These are phyloP conservation scores for Melanocharis versteri DNA, from an alignment of 2,113 vertebrate genomes.

Conservation along the genomic window DNA sequence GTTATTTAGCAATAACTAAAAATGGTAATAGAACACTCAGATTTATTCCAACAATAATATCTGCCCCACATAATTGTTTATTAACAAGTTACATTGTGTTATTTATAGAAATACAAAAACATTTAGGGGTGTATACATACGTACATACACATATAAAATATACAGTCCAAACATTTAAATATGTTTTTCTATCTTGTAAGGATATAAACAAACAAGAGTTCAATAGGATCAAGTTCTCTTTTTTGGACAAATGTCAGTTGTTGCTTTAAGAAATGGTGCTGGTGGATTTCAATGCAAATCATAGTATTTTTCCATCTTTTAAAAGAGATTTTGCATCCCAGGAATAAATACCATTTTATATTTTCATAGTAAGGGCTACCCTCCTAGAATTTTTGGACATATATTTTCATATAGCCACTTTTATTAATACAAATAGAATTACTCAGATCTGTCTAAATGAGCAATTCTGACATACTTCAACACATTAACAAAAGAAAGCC, in stretches of 20 bases:
- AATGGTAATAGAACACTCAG: not conserved
- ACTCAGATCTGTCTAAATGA: not conserved
- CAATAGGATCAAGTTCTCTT: not conserved
- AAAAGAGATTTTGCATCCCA: not conserved
- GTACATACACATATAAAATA: not conserved
- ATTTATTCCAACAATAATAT: not conserved
- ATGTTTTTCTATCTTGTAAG: not conserved
- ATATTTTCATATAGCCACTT: not conserved
- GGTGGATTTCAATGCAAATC: not conserved
- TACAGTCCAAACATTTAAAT: not conserved
- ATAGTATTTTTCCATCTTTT: not conserved
- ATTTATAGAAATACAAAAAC: not conserved
- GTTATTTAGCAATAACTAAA: not conserved
- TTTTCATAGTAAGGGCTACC: not conserved
- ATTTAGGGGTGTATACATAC: rapidly evolving
- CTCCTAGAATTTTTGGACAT: not conserved
- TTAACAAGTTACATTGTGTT: not conserved
- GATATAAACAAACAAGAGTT: not conserved
- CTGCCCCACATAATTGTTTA: not conserved
- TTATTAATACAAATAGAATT: not conserved
- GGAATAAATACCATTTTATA: not conserved
- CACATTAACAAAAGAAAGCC: not conserved
- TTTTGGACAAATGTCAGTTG: not conserved
- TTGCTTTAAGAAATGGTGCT: not conserved
- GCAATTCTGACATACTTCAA: not conserved